phyloP scores from a whole-genome alignment of 2,113 vertebrate species.

The Nicator chloris region DNA sequence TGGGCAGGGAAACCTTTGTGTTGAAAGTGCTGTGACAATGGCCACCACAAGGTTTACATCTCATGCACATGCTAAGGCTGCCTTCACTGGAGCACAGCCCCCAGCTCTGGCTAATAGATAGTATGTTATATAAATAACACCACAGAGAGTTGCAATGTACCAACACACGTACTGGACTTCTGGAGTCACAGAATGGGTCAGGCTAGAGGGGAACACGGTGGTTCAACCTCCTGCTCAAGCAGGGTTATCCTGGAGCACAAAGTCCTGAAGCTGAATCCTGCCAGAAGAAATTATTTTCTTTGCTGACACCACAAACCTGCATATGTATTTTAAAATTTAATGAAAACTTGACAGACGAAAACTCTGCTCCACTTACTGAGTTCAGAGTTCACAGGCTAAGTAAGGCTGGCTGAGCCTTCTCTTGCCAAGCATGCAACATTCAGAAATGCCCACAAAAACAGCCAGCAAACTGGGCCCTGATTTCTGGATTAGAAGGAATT shows the following conservation, averaged over 20 bases:
- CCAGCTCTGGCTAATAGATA: background rate
- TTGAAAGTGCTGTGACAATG: background rate
- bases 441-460: background rate
- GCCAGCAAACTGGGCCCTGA: background rate
- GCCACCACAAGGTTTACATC: background rate
- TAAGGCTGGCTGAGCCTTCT: background rate
- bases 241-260: background rate
- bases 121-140: background rate
- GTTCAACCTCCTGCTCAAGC: background rate
- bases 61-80: background rate
- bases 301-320: conserved; percentile 8
- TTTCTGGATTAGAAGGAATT: background rate
- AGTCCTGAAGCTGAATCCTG: background rate
- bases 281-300: background rate
- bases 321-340: conserved; percentile 46
- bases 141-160: background rate
- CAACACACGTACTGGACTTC: background rate
- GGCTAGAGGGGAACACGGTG: background rate
- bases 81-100: background rate
- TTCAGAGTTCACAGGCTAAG: background rate
- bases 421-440: background rate
- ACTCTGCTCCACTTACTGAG: background rate
- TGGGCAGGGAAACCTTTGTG: background rate
- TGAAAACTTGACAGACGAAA: background rate
- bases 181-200: background rate